A percentile compares a stretch with the other conserved stretches of the same genome.
Evolutionary conservation across 2,797 vertebrate genomes (phyloP).

Genomic region (Phalloptychus januarius): DNA sequence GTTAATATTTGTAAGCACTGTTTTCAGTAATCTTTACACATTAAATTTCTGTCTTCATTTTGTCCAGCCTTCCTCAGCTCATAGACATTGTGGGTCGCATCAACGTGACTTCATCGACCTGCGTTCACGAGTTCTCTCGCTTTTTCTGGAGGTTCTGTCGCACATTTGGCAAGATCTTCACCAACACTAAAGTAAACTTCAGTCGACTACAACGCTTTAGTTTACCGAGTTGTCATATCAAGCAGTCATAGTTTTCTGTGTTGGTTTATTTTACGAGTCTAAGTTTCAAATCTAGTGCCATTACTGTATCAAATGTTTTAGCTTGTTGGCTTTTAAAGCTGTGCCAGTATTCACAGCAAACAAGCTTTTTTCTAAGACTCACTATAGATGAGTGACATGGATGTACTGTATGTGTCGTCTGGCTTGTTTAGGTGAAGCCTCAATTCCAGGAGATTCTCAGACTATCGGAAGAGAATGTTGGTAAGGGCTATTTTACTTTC

Average conservation of each 20-base stretch:
- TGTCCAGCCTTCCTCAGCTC: conserved; percentile 88
- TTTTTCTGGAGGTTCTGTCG: conserved; percentile 99
- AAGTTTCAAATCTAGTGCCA: neutral
- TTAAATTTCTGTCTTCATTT: conserved; percentile 31
- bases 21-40: neutral
- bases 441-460: conserved; percentile 99
- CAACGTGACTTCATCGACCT: conserved; percentile 94
- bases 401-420: neutral
- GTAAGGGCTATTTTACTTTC: conserved; percentile 77
- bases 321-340: neutral
- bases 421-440: conserved; percentile 89
- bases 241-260: neutral
- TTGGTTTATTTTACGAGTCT: neutral
- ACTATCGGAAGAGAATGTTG: conserved; percentile 96
- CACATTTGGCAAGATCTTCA: conserved; percentile 98
- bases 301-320: neutral
- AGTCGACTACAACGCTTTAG: neutral
- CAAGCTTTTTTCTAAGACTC: neutral
- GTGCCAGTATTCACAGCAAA: neutral
- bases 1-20: neutral
- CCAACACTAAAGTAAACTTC: conserved; percentile 86
- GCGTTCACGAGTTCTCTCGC: conserved; percentile 97
- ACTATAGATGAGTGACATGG: neutral
- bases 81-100: conserved; percentile 97
- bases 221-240: neutral